phyloP scores from a whole-genome alignment of 2,797 vertebrate genomes.

The Darevskia mixta region DNA sequence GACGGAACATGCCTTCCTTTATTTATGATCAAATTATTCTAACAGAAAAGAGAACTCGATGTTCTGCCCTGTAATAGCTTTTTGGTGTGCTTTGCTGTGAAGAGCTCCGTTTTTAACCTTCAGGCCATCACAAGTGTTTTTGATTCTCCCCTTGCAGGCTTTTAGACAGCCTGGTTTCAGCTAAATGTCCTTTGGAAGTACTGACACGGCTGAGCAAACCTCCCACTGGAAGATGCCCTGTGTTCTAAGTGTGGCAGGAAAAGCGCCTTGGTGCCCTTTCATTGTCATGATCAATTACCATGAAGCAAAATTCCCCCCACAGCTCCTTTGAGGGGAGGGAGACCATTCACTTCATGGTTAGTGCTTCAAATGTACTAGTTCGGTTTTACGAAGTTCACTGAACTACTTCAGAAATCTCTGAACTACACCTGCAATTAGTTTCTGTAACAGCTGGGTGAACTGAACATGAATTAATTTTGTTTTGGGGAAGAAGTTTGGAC shows the following conservation, averaged over 20 bases:
- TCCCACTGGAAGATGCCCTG: not conserved
- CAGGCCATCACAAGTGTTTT: not conserved
- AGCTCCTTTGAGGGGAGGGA: rapidly evolving
- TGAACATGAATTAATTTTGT: no score
- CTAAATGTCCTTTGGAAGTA: not conserved
- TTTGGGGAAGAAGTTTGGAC: no score
- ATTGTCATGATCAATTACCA: not conserved
- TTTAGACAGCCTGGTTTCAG: conserved; percentile 25
- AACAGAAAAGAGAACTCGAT: not conserved
- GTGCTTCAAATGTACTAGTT: not conserved
- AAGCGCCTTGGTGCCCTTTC: not conserved
- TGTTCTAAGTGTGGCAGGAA: conserved; percentile 25
- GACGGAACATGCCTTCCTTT: not conserved
- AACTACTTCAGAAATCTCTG: no score
- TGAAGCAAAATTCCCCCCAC: not conserved
- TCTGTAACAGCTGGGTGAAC: no score
- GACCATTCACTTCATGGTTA: conserved; percentile 19
- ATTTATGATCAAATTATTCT: not conserved
- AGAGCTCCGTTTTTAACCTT: not conserved
- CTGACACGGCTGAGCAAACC: not conserved
- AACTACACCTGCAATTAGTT: no score
- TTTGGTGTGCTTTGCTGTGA: rapidly evolving
- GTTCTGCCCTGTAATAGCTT: conserved; percentile 8
- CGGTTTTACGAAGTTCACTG: no score
- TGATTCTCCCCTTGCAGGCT: conserved; percentile 3